phyloP scores from a whole-genome alignment of 2,113 vertebrate species.

The Nanorana parkeri region DNA sequence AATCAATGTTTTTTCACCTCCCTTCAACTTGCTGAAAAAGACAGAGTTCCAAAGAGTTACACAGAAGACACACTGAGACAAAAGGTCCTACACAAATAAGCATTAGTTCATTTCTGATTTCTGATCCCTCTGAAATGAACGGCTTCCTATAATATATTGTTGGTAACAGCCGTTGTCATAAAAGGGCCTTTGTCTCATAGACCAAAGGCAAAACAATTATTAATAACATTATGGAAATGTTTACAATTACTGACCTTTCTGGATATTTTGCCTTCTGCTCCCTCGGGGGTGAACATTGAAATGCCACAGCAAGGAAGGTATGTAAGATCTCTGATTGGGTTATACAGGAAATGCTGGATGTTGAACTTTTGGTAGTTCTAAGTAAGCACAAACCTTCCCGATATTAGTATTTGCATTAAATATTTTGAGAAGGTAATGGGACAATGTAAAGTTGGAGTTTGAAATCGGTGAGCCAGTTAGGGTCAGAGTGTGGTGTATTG shows the following conservation, averaged over 20 bases:
- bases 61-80: constrained; percentile 21
- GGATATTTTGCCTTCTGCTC: not conserved
- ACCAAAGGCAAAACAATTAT: not conserved
- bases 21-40: not conserved
- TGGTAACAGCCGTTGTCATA: not conserved
- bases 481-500: too few relatives aligned
- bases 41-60: not conserved
- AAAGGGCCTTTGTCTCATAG: constrained; percentile 13
- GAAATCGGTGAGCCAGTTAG: too few relatives aligned
- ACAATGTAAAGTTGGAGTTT: too few relatives aligned
- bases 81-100: constrained; percentile 11
- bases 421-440: too few relatives aligned
- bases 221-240: not conserved
- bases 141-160: constrained; percentile 9
- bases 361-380: too few relatives aligned
- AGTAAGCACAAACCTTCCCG: too few relatives aligned
- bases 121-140: constrained; percentile 1
- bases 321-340: too few relatives aligned
- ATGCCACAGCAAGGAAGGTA: not conserved
- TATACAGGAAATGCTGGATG: too few relatives aligned
- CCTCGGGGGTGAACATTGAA: too few relatives aligned
- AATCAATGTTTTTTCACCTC: not conserved
- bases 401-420: too few relatives aligned
- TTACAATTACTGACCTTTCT: not conserved
- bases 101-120: not conserved